phyloP scores from a whole-genome alignment of 1,140 invertebrate species.

The Drosophila mauritiana region DNA sequence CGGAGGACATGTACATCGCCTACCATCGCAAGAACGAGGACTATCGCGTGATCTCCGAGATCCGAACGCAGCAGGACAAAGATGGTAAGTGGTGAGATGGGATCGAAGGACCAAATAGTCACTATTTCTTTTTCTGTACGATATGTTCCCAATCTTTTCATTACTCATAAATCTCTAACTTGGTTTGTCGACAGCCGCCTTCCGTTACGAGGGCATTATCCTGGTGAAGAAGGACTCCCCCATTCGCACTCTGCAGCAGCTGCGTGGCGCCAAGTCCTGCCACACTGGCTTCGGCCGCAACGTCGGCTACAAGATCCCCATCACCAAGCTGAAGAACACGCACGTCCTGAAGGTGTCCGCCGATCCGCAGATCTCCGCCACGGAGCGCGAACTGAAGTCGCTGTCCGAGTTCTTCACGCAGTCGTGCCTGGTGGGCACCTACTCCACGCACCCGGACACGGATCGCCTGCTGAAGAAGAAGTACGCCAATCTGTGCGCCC shows the following conservation, averaged over 20 bases:
- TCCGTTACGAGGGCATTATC: slow-evolving; percentile 91
- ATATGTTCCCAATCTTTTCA: neutral
- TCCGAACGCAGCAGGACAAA: slow-evolving; percentile 86
- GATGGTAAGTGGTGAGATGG: slow-evolving; percentile 85
- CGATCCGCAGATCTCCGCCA: slow-evolving; percentile 88
- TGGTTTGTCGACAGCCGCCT: slow-evolving; percentile 85
- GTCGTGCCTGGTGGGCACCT: slow-evolving; percentile 92
- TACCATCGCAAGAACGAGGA: slow-evolving; percentile 88
- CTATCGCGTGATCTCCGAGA: slow-evolving; percentile 89
- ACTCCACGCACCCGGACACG: slow-evolving; percentile 90
- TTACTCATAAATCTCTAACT: slow-evolving; percentile 16
- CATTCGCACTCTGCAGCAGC: slow-evolving; percentile 87
- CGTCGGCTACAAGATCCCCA: slow-evolving; percentile 91
- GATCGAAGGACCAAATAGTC: neutral
- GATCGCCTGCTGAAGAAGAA: slow-evolving; percentile 88
- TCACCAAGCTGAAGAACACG: slow-evolving; percentile 90
- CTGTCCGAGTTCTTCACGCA: slow-evolving; percentile 90
- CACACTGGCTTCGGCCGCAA: slow-evolving; percentile 92
- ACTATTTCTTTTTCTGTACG: neutral
- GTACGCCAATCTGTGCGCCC: slow-evolving; percentile 90
- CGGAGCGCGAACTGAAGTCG: slow-evolving; percentile 90
- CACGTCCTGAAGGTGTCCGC: slow-evolving; percentile 88
- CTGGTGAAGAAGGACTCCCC: slow-evolving; percentile 89
- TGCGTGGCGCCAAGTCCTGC: slow-evolving; percentile 91
- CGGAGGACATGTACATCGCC: slow-evolving; percentile 92